Conservation (phyloP, 2,113 vertebrate species). For the Mastomys coucha region DNA sequence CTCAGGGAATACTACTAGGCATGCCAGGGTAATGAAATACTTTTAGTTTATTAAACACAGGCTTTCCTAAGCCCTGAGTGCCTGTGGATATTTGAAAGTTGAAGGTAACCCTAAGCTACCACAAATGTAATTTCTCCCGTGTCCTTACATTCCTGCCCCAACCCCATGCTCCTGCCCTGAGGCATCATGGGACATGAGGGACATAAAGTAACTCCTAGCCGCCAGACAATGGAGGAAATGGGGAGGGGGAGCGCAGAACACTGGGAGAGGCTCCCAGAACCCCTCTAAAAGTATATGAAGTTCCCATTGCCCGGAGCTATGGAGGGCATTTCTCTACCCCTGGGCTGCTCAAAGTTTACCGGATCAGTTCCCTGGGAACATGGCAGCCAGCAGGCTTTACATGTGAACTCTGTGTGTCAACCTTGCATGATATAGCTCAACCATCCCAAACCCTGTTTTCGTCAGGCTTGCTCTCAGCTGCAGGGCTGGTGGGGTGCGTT, state of each 20-base stretch:
- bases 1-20: conserved; percentile 50
- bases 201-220: conserved; percentile 78
- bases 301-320: conserved; percentile 18
- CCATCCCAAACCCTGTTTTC: neutral
- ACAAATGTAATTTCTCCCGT: conserved; percentile 73
- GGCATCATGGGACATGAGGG: conserved; percentile 63
- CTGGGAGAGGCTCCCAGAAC: conserved; percentile 11
- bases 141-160: conserved; percentile 61
- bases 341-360: neutral
- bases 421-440: neutral
- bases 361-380: conserved; percentile 28
- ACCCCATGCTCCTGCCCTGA: conserved; percentile 63
- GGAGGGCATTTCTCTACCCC: neutral
- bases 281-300: conserved; percentile 70
- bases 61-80: conserved; percentile 77
- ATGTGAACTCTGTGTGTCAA: neutral
- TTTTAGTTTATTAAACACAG: conserved; percentile 81
- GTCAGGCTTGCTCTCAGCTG: neutral
- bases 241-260: neutral
- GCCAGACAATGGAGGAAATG: conserved; percentile 31
- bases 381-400: neutral
- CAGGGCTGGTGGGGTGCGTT: neutral
- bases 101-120: conserved; percentile 70
- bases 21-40: conserved; percentile 80
- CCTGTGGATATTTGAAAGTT: conserved; percentile 78